Base-by-base conservation (phyloP, 2,888 invertebrate genomes). In the Pristionchus maxplancki region DNA sequence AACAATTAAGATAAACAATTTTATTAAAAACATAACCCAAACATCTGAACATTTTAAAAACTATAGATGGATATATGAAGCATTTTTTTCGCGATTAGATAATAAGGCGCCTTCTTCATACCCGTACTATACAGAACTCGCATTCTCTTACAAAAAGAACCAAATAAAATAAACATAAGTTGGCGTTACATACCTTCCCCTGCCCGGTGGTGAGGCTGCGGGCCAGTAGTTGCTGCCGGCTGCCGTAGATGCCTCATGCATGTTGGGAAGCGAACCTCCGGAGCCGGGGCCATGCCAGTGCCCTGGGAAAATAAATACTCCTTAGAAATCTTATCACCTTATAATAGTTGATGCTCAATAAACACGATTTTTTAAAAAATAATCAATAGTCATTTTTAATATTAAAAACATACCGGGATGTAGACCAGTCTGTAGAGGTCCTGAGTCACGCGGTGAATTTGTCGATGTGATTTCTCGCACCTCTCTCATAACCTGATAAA, bases 241-340 rank as follows among this genome's bases (percentile, higher is more conserved):
- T 74, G 91, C 89, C 83, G 93, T 88, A 17, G 89, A 90, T 88
- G 91, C 89, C 48, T 91, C 89, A 88, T 94, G 93, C 50, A 94
- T 93, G 82, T 94, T 94, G 6, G 94, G 94, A 15, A 94, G 90
- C 9, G 94, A 94, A 74, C 94, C 93, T 13, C 94, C 91, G 4
- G 94, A 92, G 13, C 94, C 91, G 6, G 91, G 89, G 31, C 92
- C 90, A 44, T 90, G 88, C 90, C 90, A 90, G 90, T 34, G 91
- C 50, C 82, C 92, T 64, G 78, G 67, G 53, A 28, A 89, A 85
- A 37, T 28, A n/a, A 31, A 40, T 17, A 58, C 15, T 74, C 48
- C 1, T 62, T 20, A 62, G 1, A 15, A 62, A 62, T 62, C 1
- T 9, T n/a, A 8, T 62, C 8, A n/a, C 1, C 8, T 15, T 62